A percentile compares a stretch with the other conserved stretches of the same genome.
These are phyloP conservation scores for Anguilla marmorata DNA, from an alignment of 2,797 vertebrate species.

Conservation along the genomic window DNA sequence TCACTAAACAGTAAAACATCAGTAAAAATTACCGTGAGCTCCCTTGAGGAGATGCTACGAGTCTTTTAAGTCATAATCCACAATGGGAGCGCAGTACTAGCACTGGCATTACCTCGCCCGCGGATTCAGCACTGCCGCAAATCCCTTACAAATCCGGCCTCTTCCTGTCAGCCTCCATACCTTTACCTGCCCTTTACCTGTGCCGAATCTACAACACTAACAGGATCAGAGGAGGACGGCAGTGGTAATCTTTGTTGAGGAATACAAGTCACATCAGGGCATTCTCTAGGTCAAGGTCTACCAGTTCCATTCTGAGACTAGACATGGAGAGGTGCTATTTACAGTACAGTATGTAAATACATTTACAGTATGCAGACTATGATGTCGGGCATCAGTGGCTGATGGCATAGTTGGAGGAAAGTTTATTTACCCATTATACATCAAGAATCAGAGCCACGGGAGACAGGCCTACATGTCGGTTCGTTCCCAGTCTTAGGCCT, in stretches of 20 bases:
- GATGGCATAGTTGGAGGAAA: no score
- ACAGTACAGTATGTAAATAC: no score
- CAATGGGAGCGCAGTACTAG: background rate
- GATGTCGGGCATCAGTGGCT: no score
- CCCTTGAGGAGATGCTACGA: background rate
- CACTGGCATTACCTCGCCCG: background rate
- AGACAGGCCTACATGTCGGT: no score
- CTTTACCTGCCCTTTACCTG: background rate
- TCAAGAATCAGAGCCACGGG: no score
- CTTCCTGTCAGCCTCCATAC: background rate
- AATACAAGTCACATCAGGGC: background rate
- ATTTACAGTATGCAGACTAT: no score
- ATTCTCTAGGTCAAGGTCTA: background rate
- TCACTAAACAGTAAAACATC: no score
- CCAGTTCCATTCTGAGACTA: background rate
- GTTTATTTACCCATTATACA: no score
- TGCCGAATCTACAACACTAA: background rate
- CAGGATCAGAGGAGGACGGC: background rate
- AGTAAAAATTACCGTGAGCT: background rate
- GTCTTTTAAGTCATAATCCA: background rate
- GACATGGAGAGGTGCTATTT: background rate
- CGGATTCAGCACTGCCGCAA: background rate
- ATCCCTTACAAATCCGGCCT: constrained; percentile 1
- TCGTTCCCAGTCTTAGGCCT: no score
- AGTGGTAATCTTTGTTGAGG: background rate